phyloP scores from a whole-genome alignment of 2,797 vertebrate species.

The Parambassis ranga region DNA sequence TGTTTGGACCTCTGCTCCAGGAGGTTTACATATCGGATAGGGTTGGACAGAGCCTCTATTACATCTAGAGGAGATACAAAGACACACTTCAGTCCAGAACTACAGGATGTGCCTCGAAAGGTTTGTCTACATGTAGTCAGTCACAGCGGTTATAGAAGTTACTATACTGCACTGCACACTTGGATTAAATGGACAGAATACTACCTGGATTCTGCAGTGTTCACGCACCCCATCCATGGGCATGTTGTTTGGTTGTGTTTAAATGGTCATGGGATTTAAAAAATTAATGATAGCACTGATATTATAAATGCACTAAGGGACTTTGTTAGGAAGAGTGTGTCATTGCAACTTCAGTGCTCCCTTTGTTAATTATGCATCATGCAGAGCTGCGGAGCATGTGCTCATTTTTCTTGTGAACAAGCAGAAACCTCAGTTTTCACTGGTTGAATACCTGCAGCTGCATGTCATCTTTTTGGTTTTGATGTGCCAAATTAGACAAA shows the following conservation, averaged over 20 bases:
- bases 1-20: constrained; percentile 98
- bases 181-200: too few species aligned
- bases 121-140: neutral
- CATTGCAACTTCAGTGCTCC: fast-evolving
- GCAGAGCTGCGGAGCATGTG: too few species aligned
- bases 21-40: constrained; percentile 95
- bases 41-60: constrained; percentile 97
- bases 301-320: neutral
- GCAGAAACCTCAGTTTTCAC: too few species aligned
- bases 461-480: too few species aligned
- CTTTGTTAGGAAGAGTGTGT: neutral
- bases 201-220: too few species aligned
- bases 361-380: neutral
- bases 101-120: neutral
- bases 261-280: too few species aligned
- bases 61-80: constrained; percentile 82
- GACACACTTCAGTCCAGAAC: neutral
- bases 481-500: too few species aligned
- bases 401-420: too few species aligned
- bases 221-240: too few species aligned
- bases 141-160: neutral
- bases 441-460: too few species aligned
- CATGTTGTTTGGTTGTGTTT: too few species aligned
- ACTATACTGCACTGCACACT: too few species aligned
- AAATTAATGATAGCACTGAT: neutral